phyloP scores from a whole-genome alignment of 2,888 invertebrate species.

The Lathronympha strigana region DNA sequence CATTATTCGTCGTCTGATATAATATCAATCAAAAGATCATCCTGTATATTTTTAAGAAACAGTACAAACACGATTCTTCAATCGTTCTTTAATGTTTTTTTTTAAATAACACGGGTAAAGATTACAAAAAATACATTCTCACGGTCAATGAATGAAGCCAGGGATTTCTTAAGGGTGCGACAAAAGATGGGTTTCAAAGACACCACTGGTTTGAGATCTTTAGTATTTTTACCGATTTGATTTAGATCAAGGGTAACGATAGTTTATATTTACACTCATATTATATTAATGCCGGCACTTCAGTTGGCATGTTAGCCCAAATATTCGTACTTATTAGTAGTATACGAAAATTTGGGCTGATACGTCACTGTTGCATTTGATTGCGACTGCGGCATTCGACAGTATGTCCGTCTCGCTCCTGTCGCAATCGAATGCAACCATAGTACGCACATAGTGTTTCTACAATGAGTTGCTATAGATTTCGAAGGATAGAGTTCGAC shows the following conservation, averaged over 20 bases:
- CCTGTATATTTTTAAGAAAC: background rate
- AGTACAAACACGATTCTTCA: conserved; percentile 11
- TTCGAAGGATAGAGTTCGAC: too few relatives aligned
- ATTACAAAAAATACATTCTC: conserved; percentile 16
- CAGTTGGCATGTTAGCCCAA: too few relatives aligned
- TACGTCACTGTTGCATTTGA: too few relatives aligned
- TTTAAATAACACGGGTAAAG: background rate
- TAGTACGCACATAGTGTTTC: too few relatives aligned
- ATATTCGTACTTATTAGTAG: too few relatives aligned
- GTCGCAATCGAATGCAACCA: too few relatives aligned
- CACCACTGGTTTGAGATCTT: background rate
- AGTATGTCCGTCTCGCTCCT: too few relatives aligned
- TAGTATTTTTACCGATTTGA: conserved; percentile 14
- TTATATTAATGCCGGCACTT: too few relatives aligned
- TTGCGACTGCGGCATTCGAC: too few relatives aligned
- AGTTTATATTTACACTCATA: background rate
- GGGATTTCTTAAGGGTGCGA: conserved; percentile 16
- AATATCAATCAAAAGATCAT: background rate
- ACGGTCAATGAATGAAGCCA: conserved; percentile 13
- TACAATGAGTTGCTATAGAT: too few relatives aligned
- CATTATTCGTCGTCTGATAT: background rate
- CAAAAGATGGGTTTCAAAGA: conserved; percentile 13
- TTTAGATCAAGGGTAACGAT: conserved; percentile 12
- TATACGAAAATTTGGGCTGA: too few relatives aligned
- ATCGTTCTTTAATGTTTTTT: too few relatives aligned